Percentiles rank a stretch among this genome's conserved stretches.
These are phyloP conservation scores for Haliaeetus leucogaster DNA, from an alignment of 2,113 vertebrate species.

Conservation along the genomic window DNA sequence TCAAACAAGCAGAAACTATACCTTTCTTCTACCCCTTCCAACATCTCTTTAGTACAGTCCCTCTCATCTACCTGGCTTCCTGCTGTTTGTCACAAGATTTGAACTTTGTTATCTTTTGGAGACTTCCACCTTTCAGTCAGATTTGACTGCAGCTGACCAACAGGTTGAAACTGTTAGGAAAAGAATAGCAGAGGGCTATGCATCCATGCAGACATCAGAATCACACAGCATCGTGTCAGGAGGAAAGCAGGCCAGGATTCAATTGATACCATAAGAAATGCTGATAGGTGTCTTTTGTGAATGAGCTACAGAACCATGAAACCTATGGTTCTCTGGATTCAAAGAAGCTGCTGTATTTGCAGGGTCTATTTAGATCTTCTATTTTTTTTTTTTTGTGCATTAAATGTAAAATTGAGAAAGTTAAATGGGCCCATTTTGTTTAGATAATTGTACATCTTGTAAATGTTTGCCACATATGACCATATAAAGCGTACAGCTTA, in stretches of 20 bases:
- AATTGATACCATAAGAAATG: background rate
- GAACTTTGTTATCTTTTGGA: background rate
- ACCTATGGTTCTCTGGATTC: background rate
- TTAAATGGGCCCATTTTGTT: background rate
- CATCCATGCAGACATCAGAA: background rate
- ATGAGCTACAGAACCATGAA: background rate
- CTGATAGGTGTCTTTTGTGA: background rate
- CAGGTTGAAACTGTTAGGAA: background rate
- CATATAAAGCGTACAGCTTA: background rate
- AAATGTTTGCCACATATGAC: background rate
- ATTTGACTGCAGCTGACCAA: background rate
- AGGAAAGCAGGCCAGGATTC: background rate
- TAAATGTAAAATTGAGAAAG: background rate
- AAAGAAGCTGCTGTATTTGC: background rate
- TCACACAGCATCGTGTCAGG: background rate
- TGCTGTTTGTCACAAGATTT: background rate
- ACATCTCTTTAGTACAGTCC: background rate
- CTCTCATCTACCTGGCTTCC: background rate
- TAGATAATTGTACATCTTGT: background rate
- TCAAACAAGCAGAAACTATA: background rate
- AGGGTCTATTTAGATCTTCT: background rate
- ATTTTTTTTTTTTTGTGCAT: background rate
- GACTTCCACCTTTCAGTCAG: background rate
- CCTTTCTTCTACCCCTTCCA: background rate
- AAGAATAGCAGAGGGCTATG: background rate